These are phyloP conservation scores for Aythya baeri DNA, from an alignment of 2,113 vertebrate genomes.

Conservation along the genomic window DNA sequence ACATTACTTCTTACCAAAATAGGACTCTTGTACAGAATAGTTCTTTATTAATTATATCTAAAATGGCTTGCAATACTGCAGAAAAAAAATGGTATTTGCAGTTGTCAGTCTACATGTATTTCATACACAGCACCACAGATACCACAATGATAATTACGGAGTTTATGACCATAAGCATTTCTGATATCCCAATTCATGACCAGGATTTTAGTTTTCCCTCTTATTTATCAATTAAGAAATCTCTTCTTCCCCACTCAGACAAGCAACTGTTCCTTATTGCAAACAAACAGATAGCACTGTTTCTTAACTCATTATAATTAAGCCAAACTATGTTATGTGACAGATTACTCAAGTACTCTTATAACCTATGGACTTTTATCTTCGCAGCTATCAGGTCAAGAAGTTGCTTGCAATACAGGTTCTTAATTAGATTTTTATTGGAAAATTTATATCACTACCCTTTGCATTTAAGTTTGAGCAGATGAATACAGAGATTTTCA, in stretches of 20 bases:
- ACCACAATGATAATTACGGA: not conserved
- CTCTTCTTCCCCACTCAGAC: not conserved
- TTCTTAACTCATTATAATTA: not conserved
- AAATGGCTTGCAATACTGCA: not conserved
- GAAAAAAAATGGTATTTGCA: not conserved
- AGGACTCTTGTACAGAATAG: not conserved
- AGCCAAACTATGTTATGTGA: not conserved
- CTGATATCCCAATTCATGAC: not conserved
- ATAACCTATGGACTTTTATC: not conserved
- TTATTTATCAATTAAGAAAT: not conserved
- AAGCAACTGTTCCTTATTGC: not conserved
- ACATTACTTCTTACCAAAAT: not conserved
- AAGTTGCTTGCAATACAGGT: not conserved
- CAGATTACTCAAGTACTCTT: not conserved
- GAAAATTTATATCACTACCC: not conserved
- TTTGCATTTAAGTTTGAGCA: not conserved
- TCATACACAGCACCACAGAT: not conserved
- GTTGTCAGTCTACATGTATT: not conserved
- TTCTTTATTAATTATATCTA: not conserved
- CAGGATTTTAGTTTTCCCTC: not conserved
- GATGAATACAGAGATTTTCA: not conserved
- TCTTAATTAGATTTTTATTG: conserved; percentile 6
- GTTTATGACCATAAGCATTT: not conserved
- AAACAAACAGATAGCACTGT: not conserved
- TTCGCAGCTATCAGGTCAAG: not conserved